Evolutionary conservation across 2,797 vertebrate species (phyloP), one percentile per base, ranked within the genome.

Genomic region (Pangasius larnaudii): DNA sequence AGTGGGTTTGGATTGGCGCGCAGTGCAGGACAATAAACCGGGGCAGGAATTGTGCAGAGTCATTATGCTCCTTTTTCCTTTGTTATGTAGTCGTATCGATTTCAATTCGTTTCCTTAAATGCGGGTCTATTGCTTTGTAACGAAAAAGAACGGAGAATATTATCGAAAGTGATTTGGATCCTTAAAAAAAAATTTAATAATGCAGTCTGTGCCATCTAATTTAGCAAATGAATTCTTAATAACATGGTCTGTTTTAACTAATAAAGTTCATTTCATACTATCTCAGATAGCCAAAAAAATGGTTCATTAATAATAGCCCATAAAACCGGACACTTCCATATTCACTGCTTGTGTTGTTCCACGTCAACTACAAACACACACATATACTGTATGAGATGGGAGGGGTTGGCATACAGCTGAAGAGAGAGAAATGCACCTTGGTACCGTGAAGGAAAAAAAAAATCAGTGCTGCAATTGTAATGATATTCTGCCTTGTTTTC

Each of bases 321-420:
- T 59, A 14, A 58, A 39, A 80, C 19, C 42, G 11, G 33, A 27
- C 56, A 59, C 42, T 65, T 65, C 16, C 9, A 83, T 19, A 63
- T 63, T 33, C 24, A 46, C 24, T 85, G 69, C 63, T 27, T 80
- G 61, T 84, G 61, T 67, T 85, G 69, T 80, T 86, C 33, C 27
- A 86, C 10, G 58, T 84, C 33, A 36, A 78, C 24, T 74, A 61
- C 78, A 87, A 61, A 63, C 89, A 89, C 77, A 67, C n/a, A 58
- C 30, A 39, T 10, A 24, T 13, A 65, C 1, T 13, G 22, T 89
- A 83, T 90, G 71, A 85, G 88, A 16, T 36, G 24, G 79, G 13
- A 46, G 92, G 90, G 88, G 90, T 87, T 90, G 92, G 84, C 89
- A 94, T 93, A 93, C 92, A 93, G 89, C 88, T 87, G 77, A 5